These are phyloP conservation scores for Andrena minutula DNA, from an alignment of 2,888 invertebrate species.

Conservation along the genomic window DNA sequence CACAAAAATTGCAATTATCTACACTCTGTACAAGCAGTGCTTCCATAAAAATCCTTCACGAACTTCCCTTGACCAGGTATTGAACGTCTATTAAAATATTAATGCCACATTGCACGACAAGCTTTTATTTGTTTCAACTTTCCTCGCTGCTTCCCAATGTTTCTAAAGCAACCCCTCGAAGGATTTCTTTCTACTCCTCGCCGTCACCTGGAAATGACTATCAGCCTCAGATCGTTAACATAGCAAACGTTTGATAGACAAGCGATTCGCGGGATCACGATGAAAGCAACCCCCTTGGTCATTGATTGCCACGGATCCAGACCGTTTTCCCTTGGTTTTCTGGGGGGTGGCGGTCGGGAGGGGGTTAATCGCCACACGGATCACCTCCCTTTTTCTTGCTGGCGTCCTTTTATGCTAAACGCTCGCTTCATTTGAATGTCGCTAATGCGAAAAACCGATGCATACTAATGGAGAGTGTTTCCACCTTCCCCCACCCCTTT, in stretches of 20 bases:
- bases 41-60: too few species aligned
- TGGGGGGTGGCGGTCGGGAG: too few species aligned
- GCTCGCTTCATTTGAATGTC: constrained; percentile 83
- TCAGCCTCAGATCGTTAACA: neutral
- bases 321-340: constrained; percentile 7
- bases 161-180: neutral
- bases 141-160: neutral
- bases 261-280: neutral
- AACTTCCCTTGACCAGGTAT: too few species aligned
- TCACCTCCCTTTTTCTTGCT: constrained; percentile 55
- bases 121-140: too few species aligned
- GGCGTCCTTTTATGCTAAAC: constrained; percentile 83
- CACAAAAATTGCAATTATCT: too few species aligned
- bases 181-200: neutral
- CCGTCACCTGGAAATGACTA: neutral
- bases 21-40: too few species aligned
- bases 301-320: constrained; percentile 16
- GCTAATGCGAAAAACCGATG: constrained; percentile 85
- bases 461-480: constrained; percentile 82
- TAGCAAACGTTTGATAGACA: constrained; percentile 16
- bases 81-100: too few species aligned
- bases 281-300: neutral
- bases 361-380: constrained; percentile 28
- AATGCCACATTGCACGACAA: too few species aligned
- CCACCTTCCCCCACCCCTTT: constrained; percentile 42